Conservation (phyloP, 2,888 invertebrate genomes). For the Cantharis rustica region DNA sequence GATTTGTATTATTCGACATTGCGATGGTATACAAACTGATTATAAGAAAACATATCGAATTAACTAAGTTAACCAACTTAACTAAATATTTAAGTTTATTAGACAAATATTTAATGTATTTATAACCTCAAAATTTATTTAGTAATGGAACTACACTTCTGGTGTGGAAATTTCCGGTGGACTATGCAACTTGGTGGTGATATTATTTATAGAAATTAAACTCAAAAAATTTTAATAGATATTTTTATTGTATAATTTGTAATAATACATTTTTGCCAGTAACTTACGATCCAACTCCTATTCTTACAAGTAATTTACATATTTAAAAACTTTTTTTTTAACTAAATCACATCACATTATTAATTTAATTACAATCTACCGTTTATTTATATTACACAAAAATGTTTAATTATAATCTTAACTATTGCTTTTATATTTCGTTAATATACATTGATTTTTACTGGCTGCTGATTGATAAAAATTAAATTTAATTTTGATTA, state of each 20-base stretch:
- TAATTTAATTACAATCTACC: slow-evolving; percentile 27
- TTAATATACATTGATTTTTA: not conserved
- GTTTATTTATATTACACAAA: slow-evolving; percentile 23
- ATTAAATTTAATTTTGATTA: not conserved
- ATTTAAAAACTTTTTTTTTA: slow-evolving; percentile 39
- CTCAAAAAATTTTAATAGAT: not conserved
- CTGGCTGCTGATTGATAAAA: not conserved
- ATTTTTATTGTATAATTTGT: slow-evolving; percentile 41
- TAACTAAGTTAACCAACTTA: not conserved
- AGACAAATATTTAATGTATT: too few relatives aligned
- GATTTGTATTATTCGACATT: not conserved
- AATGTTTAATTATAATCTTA: slow-evolving; percentile 12
- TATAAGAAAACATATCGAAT: not conserved
- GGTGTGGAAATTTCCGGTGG: not conserved
- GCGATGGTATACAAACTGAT: not conserved
- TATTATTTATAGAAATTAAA: not conserved
- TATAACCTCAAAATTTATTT: too few relatives aligned
- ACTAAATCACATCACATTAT: slow-evolving; percentile 53
- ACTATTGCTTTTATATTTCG: slow-evolving; percentile 24
- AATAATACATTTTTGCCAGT: slow-evolving; percentile 43
- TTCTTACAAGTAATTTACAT: slow-evolving; percentile 32
- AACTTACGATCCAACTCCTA: slow-evolving; percentile 10
- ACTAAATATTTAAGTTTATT: too few relatives aligned
- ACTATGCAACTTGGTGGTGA: too few relatives aligned
- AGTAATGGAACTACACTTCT: too few relatives aligned